These are phyloP conservation scores for Trissonchulus sp. DNA, from an alignment of 2,888 invertebrate species.

Conservation along the genomic window DNA sequence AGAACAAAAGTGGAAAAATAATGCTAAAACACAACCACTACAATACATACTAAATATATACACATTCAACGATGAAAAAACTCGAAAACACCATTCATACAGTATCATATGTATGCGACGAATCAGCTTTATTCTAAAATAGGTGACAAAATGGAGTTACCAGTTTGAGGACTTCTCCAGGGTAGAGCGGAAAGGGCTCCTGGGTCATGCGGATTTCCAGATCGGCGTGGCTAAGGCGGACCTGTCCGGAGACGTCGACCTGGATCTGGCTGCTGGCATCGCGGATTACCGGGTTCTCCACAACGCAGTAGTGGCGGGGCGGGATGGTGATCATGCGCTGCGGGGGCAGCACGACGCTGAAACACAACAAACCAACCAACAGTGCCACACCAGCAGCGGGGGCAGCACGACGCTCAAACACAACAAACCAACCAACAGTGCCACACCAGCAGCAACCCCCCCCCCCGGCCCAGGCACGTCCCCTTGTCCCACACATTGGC, in stretches of 20 bases:
- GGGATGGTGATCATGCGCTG: conserved; percentile 57
- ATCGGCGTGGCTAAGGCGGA: conserved; percentile 55
- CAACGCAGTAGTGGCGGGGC: conserved; percentile 57
- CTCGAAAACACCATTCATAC: too few species aligned
- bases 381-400: neutral
- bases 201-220: conserved; percentile 57
- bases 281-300: conserved; percentile 56
- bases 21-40: too few species aligned
- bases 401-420: conserved; percentile 36
- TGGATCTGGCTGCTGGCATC: conserved; percentile 51
- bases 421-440: neutral
- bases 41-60: too few species aligned
- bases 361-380: conserved; percentile 24
- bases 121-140: too few species aligned
- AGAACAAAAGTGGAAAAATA: too few species aligned
- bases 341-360: conserved; percentile 55
- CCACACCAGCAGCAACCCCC: neutral
- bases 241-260: conserved; percentile 54
- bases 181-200: conserved; percentile 58
- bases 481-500: too few species aligned
- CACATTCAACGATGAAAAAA: too few species aligned
- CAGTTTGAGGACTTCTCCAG: conserved; percentile 52
- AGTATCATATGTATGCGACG: too few species aligned
- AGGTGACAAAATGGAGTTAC: too few species aligned
- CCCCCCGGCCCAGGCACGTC: conserved; percentile 37